These are phyloP conservation scores for Cheilosia vernalis DNA, from an alignment of 2,888 invertebrate genomes.

Conservation along the genomic window DNA sequence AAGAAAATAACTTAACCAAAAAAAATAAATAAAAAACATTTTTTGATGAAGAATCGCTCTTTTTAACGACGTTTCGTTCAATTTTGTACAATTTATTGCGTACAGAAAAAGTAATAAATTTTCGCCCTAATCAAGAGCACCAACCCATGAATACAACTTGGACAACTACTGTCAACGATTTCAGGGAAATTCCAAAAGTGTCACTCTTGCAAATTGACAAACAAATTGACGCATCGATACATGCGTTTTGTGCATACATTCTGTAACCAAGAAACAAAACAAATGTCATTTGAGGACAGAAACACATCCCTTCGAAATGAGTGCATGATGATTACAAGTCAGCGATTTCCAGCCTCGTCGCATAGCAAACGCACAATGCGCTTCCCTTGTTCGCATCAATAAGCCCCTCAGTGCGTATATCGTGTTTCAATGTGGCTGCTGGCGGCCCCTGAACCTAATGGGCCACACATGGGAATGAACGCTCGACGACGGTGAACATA, in stretches of 20 bases:
- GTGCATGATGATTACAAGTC: background rate
- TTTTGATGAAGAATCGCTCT: no score
- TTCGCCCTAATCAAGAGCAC: no score
- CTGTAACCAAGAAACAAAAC: slow-evolving; percentile 15
- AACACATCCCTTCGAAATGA: slow-evolving; percentile 45
- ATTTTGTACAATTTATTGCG: no score
- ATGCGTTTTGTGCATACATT: no score
- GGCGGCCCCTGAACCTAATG: slow-evolving; percentile 40
- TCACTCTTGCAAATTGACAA: background rate
- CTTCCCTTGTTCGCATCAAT: slow-evolving; percentile 47
- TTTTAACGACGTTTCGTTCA: no score
- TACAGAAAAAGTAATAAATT: no score
- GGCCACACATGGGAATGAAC: slow-evolving; percentile 47
- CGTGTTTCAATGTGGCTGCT: slow-evolving; percentile 20
- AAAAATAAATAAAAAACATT: no score
- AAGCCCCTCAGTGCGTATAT: slow-evolving; percentile 25
- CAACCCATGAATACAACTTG: no score
- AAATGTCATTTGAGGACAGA: slow-evolving; percentile 6
- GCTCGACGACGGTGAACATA: slow-evolving; percentile 19
- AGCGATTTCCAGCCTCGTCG: slow-evolving; percentile 26
- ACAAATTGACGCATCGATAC: no score
- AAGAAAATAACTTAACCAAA: no score
- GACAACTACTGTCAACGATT: no score
- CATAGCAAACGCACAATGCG: slow-evolving; percentile 3
- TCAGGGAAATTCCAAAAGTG: no score